Conservation (phyloP, 2,888 invertebrate species). For the Andricus curvator region DNA sequence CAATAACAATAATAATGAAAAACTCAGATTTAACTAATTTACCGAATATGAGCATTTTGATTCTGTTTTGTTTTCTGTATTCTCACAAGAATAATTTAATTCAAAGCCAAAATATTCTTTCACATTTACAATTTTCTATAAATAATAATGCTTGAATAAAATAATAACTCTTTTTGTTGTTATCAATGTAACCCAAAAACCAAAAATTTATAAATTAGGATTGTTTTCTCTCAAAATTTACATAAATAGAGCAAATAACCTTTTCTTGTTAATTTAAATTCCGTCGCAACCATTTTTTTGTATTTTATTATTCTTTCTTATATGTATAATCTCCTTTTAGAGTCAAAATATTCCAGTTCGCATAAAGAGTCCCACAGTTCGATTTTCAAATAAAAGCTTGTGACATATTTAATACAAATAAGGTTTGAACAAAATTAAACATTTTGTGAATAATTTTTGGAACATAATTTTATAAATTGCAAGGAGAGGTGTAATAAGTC, state of each 20-base stretch:
- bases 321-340: not conserved
- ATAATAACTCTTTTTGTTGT: not conserved
- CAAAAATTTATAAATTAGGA: not conserved
- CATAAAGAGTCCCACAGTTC: too few species aligned
- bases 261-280: not conserved
- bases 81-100: too few species aligned
- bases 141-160: too few species aligned
- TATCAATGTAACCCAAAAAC: not conserved
- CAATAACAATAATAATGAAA: not conserved
- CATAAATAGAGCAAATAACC: too few species aligned
- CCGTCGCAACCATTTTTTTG: not conserved
- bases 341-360: too few species aligned
- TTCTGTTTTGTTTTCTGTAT: not conserved
- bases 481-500: not conserved
- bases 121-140: too few species aligned
- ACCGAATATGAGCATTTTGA: too few species aligned
- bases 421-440: too few species aligned
- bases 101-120: too few species aligned
- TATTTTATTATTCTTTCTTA: not conserved
- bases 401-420: too few species aligned
- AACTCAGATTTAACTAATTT: not conserved
- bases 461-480: not conserved
- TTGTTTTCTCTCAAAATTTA: not conserved
- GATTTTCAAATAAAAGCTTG: too few species aligned
- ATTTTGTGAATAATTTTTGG: not conserved